Evolutionary conservation across 2,888 invertebrate genomes (phyloP).

Genomic region (Ectropis crepuscularia): DNA sequence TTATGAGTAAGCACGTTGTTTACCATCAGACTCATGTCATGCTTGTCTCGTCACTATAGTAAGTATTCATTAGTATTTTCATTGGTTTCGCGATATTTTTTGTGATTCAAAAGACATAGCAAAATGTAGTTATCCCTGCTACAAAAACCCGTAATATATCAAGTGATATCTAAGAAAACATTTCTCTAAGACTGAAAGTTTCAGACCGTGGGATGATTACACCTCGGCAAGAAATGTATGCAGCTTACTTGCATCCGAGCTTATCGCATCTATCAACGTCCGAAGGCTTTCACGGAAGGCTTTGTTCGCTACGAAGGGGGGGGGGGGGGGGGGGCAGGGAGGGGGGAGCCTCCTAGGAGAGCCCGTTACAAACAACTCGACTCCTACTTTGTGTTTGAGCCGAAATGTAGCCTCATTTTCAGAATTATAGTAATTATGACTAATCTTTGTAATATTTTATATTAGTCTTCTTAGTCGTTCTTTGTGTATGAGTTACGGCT

Average conservation of each 20-base stretch:
- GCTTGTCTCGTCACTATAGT: not conserved
- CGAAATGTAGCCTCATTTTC: conserved; percentile 35
- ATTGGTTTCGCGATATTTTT: too few relatives aligned
- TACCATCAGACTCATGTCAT: too few relatives aligned
- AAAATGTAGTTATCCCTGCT: not conserved
- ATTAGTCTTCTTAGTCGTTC: too few relatives aligned
- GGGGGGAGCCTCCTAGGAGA: conserved; percentile 76
- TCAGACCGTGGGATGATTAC: conserved; percentile 38
- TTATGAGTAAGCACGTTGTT: too few relatives aligned
- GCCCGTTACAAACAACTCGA: conserved; percentile 53
- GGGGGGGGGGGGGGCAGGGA: conserved; percentile 46
- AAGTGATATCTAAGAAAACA: conserved; percentile 21
- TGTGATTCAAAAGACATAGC: not conserved
- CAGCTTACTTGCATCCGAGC: conserved; percentile 83
- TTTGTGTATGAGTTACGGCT: too few relatives aligned
- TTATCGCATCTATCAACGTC: conserved; percentile 79
- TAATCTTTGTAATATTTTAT: too few relatives aligned
- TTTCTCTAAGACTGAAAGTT: conserved; percentile 28
- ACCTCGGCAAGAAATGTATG: conserved; percentile 75
- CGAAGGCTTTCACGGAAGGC: conserved; percentile 58
- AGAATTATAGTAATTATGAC: conserved; percentile 13
- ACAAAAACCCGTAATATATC: conserved; percentile 3
- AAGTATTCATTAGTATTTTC: too few relatives aligned
- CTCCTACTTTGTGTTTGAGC: conserved; percentile 52
- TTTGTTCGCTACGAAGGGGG: conserved; percentile 71